Evolutionary conservation across 2,888 invertebrate genomes (phyloP), one percentile per base, ranked within the genome.

Genomic region (Athripsodes cinereus): DNA sequence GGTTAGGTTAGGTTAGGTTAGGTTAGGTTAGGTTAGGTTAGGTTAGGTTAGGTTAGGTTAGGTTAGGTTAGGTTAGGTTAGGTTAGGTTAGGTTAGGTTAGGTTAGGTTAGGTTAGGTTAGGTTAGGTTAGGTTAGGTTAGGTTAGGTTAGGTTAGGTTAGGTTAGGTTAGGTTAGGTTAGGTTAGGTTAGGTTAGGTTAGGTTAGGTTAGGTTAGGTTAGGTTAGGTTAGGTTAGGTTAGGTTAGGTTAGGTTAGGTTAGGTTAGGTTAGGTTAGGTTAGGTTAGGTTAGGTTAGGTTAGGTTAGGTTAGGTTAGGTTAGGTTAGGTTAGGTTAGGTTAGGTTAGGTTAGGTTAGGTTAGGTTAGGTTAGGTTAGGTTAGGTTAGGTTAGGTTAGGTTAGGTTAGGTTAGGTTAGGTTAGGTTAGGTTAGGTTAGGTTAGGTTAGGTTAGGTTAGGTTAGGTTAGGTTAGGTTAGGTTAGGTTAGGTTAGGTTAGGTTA

Each of bases 1-100:
- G 52, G 52, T 52, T 52, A 52, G 52, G 52, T 52, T 52, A 52
- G 51, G 52, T 52, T 52, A 52, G 52, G 52, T 52, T 52, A 52
- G 52, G 52, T 52, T 40, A 40, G 52, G 52, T 52, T 52, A 52
- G 52, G 52, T 52, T 52, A 52, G 52, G 52, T 52, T 52, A 52
- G 52, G 52, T 52, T 52, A 52, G 51, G 40, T 52, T 52, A 52
- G 52, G 52, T 31, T 52, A 52, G 52, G 56, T 54, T 58, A 53
- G 55, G 55, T 55, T 55, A 56, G 56, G 56, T 52, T 56, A 56
- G 55, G 55, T 55, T 55, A 55, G 55, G 55, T 55, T 55, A 53
- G 53, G 53, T 50, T 53, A 53, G 51, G 55, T 55, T 55, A 50
- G 55, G 55, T 50, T 55, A 55, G 55, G 55, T 55, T 55, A 55